Evolutionary conservation across 1,140 invertebrate genomes (phyloP).

Genomic region (Ceratosolen fusciceps): DNA sequence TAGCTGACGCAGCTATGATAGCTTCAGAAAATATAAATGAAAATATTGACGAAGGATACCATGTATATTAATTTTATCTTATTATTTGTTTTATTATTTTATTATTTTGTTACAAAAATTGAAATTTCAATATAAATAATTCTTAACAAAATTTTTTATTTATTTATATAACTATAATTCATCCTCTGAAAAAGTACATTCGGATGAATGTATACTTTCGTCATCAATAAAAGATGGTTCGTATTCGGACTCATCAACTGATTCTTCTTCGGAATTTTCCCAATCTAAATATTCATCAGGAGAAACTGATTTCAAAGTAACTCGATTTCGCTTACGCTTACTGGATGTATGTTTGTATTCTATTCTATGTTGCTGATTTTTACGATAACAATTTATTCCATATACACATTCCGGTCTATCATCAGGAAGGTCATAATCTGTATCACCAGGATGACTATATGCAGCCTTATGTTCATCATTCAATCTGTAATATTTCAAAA

Average conservation of each 20-base stretch:
- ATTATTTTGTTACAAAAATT: constrained; percentile 39
- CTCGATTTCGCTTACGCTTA: constrained; percentile 39
- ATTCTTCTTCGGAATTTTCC: constrained; percentile 62
- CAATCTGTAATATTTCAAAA: constrained; percentile 58
- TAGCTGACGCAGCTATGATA: constrained; percentile 73
- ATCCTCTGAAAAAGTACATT: constrained; percentile 30
- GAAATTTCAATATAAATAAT: constrained; percentile 10
- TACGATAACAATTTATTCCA: constrained; percentile 72
- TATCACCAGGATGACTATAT: constrained; percentile 71
- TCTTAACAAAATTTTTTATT: constrained; percentile 8
- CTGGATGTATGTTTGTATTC: constrained; percentile 69
- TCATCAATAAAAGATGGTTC: constrained; percentile 46
- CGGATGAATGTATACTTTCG: constrained; percentile 52
- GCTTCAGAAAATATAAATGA: constrained; percentile 61
- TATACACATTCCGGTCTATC: constrained; percentile 71
- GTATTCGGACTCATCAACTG: constrained; percentile 60
- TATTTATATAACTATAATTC: background rate
- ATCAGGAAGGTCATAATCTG: constrained; percentile 70
- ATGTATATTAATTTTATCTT: constrained; percentile 52
- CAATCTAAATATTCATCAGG: constrained; percentile 45
- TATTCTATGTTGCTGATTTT: constrained; percentile 69
- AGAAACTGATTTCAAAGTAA: background rate
- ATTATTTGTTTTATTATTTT: constrained; percentile 32
- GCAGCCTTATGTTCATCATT: constrained; percentile 65
- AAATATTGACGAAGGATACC: constrained; percentile 72